Conservation (phyloP, 2,888 invertebrate species). For the Heliconius hortense region DNA sequence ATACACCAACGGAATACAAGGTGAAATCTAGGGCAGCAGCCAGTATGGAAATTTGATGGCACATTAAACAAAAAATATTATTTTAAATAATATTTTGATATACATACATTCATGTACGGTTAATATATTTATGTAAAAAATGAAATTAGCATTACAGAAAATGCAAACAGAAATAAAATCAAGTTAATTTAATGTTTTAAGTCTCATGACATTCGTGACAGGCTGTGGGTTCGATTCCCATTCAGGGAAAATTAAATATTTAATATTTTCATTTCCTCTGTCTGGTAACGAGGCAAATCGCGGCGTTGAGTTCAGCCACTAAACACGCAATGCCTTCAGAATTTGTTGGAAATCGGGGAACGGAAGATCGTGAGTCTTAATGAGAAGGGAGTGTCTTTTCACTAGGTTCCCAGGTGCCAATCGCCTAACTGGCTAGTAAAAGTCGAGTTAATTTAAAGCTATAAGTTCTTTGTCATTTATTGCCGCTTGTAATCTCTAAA, state of each 20-base stretch:
- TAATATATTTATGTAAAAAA: neutral
- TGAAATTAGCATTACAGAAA: no score
- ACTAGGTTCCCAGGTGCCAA: no score
- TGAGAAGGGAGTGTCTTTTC: no score
- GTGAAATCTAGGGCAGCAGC: conserved; percentile 15
- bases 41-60: conserved; percentile 8
- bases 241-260: no score
- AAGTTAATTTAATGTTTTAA: conserved; percentile 10
- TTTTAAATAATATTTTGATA: conserved; percentile 3
- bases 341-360: no score
- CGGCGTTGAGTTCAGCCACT: no score
- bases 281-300: no score
- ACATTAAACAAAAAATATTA: conserved; percentile 12
- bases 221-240: no score
- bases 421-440: neutral
- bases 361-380: no score
- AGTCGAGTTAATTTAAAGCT: neutral
- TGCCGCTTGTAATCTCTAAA: conserved; percentile 19
- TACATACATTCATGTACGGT: conserved; percentile 1
- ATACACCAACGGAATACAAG: conserved; percentile 3
- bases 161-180: neutral
- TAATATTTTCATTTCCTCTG: no score
- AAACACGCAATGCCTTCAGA: no score
- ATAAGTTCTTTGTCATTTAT: conserved; percentile 22
- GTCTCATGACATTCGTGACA: neutral